A percentile compares a stretch with the other conserved stretches of the same genome.
phyloP scores from a whole-genome alignment of 1,140 invertebrate species.

The Drosophila parabipectinata region DNA sequence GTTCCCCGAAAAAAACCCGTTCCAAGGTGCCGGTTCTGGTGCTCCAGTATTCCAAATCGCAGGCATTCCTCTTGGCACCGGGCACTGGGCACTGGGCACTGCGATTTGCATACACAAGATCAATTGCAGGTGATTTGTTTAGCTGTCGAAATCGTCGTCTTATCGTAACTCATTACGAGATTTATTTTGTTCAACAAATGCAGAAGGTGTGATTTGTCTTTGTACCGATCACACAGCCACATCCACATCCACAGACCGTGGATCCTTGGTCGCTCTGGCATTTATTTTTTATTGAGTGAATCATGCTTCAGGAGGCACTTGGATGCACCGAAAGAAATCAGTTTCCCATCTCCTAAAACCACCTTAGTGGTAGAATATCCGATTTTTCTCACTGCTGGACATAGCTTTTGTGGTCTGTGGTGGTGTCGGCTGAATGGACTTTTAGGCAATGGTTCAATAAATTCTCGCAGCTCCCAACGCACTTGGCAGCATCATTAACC shows the following conservation, averaged over 20 bases:
- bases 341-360: no score
- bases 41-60: conserved; percentile 80
- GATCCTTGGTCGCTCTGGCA: conserved; percentile 24
- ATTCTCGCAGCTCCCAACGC: conserved; percentile 67
- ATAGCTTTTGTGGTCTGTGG: conserved; percentile 17
- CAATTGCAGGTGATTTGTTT: conserved; percentile 84
- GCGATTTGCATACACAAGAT: conserved; percentile 81
- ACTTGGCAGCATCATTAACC: conserved; percentile 72
- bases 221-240: conserved; percentile 69
- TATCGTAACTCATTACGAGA: conserved; percentile 84
- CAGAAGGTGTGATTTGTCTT: conserved; percentile 84
- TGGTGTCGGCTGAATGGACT: conserved; percentile 65
- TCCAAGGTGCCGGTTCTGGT: conserved; percentile 5
- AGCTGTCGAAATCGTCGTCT: conserved; percentile 84
- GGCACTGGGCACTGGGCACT: conserved; percentile 6
- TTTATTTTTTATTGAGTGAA: conserved; percentile 80
- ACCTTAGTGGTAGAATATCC: no score
- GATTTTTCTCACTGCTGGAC: not conserved
- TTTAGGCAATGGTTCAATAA: conserved; percentile 83
- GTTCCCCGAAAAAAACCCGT: not conserved
- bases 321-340: not conserved
- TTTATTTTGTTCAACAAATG: conserved; percentile 84
- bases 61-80: conserved; percentile 68
- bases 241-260: no score
- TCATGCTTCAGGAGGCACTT: conserved; percentile 50